Evolutionary conservation across 1,140 invertebrate species (phyloP), one percentile per base, ranked within the genome.

Genomic region (Heterodera schachtii): DNA sequence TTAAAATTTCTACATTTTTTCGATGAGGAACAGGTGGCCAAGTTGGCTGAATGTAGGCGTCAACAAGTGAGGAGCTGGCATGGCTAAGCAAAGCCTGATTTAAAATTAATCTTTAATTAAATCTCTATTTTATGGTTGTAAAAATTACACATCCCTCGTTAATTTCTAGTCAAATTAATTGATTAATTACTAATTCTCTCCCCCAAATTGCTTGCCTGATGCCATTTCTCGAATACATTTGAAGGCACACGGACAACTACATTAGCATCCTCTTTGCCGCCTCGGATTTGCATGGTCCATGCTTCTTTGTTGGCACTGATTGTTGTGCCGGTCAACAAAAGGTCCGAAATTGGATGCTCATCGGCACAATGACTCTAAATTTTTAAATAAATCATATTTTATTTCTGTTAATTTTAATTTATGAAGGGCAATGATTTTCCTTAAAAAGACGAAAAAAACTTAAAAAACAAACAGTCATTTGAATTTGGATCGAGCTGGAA

Each of bases 41-140:
- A 52, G 90, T 88, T 6, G 92, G 92, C 77, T 91, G 89, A 7
- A 93, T 90, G 84, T 92, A 93, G 5, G 91, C 91, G 82, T 91
- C 90, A 67, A 90, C 88, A 19, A 91, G 91, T 85, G 92, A 91
- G 78, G 92, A 92, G 5, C 88, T 90, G 8, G 91, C 91, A 85
- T 93, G 92, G 11, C 91, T 92, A 75, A 92, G 89, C 16, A 93
- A 86, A 0, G 92, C 91, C 49, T 60, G 2, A 21, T 31, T 31
- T 52, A 75, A 75, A 75, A 11, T 52, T 52, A 52, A 52, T 52
- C 8, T 52, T 52, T 52, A 11, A 52, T 11, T 11, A 78, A 90
- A 81, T 31, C 31, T 31, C 31, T 31, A 31, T 31, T 1, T 31
- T 31, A 31, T 31, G 1, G 31, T 31, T 31, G 31, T 31, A 31